Evolutionary conservation across 2,113 vertebrate species (phyloP), one percentile per base, ranked within the genome.

Genomic region (Polypterus senegalus): DNA sequence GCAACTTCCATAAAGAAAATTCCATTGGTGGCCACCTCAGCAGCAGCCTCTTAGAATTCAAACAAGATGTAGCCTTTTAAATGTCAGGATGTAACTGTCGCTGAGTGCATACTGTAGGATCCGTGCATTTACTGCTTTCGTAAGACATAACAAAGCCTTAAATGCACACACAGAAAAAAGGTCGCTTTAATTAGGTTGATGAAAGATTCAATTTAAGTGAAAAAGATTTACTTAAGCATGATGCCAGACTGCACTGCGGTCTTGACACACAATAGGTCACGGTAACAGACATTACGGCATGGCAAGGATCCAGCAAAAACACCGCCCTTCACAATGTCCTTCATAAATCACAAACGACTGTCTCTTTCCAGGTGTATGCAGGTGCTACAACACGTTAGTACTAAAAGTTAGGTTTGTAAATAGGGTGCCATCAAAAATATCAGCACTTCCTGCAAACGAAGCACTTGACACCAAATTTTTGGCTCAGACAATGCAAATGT

Each of bases 361-460:
- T 69, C 74, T 67, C 63, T 55, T 67, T 81, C 80, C 81, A 86
- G 87, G 82, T 88, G 82, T 83, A 76, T 80, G 69, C 74, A 84
- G 81, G 77, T 81, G 79, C 65, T 65, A 66, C 70, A 57, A 65
- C 62, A 65, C 68, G 73, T 63, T 63, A 62, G 66, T 67, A 63
- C 77, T 80, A 73, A 77, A 61, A 77, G 70, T 68, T 70, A 63
- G 72, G 75, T 81, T 82, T 78, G 77, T 77, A 86, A 89, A 87
- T 79, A 82, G 75, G 73, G 71, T 77, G 76, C 78, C 71, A 76
- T 78, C 70, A 73, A 80, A 75, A 66, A 66, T 66, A 71, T 79
- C 76, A 77, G 77, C 75, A 80, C 78, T 80, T 75, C 79, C 83
- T 77, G 84, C 80, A 80, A 73, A 84, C 83, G 81, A 74, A 73